Percentiles rank a stretch among this genome's conserved stretches.
Evolutionary conservation across 2,888 invertebrate species (phyloP).

Genomic region (Apodemia hepburni): DNA sequence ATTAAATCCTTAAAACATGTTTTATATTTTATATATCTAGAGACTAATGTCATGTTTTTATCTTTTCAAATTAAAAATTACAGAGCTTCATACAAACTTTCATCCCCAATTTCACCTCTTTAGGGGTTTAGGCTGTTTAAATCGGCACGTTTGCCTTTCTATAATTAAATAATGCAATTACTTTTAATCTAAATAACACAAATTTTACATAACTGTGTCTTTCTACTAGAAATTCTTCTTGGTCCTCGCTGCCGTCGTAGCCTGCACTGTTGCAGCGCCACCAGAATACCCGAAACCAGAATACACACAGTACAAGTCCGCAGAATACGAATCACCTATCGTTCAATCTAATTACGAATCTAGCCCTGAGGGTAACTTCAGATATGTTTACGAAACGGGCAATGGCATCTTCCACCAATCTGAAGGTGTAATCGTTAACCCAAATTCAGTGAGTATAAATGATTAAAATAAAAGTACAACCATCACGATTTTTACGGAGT

Average conservation of each 20-base stretch:
- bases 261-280: neutral
- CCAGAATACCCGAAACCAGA: neutral
- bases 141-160: too few species aligned
- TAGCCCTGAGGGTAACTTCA: neutral
- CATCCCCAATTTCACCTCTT: too few species aligned
- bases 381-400: neutral
- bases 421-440: slow-evolving; percentile 2
- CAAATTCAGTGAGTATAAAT: slow-evolving; percentile 1
- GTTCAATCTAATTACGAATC: neutral
- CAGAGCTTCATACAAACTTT: too few species aligned
- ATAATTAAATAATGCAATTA: neutral
- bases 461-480: neutral
- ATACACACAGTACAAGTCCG: neutral
- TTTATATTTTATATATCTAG: too few species aligned
- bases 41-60: too few species aligned
- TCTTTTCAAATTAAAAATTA: too few species aligned
- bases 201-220: neutral
- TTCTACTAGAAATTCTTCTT: slow-evolving; percentile 11
- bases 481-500: neutral
- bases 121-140: too few species aligned
- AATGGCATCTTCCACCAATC: neutral
- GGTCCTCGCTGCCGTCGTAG: slow-evolving; percentile 5
- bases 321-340: neutral
- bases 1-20: too few species aligned
- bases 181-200: neutral